Evolutionary conservation across 2,888 invertebrate genomes (phyloP).

Genomic region (Cerceris ruficornis): DNA sequence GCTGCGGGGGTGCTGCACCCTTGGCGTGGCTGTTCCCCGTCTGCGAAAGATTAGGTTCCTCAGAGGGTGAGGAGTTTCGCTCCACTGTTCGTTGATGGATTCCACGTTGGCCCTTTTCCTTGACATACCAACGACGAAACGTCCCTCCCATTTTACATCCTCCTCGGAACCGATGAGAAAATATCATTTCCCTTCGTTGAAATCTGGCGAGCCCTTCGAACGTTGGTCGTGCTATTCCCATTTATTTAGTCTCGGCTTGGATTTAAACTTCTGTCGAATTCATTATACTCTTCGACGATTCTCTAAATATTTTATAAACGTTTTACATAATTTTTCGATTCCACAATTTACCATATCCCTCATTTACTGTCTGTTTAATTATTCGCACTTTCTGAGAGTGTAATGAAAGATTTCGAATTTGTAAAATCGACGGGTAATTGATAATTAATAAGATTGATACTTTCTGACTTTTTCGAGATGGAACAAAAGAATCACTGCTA

Average conservation of each 20-base stretch:
- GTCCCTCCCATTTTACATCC: constrained; percentile 22
- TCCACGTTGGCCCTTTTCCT: constrained; percentile 22
- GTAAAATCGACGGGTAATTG: no score
- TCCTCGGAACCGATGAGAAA: constrained; percentile 17
- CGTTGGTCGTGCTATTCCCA: constrained; percentile 12
- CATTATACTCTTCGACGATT: no score
- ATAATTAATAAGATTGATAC: no score
- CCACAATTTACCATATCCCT: no score
- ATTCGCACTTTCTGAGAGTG: no score
- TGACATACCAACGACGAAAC: constrained; percentile 30
- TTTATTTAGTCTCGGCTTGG: neutral
- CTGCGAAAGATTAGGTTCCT: constrained; percentile 62
- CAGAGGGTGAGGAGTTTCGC: constrained; percentile 38
- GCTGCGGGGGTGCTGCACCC: constrained; percentile 24
- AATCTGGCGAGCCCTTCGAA: constrained; percentile 28
- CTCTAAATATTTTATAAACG: no score
- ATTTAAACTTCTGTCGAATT: neutral
- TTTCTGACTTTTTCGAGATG: no score
- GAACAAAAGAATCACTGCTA: no score
- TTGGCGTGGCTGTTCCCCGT: constrained; percentile 48
- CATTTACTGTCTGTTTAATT: no score
- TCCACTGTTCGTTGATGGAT: constrained; percentile 24
- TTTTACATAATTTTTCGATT: no score
- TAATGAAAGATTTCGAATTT: no score
- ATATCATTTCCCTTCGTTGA: constrained; percentile 35